Evolutionary conservation across 1,140 invertebrate species (phyloP).

Genomic region (Neuroterus valhalla): DNA sequence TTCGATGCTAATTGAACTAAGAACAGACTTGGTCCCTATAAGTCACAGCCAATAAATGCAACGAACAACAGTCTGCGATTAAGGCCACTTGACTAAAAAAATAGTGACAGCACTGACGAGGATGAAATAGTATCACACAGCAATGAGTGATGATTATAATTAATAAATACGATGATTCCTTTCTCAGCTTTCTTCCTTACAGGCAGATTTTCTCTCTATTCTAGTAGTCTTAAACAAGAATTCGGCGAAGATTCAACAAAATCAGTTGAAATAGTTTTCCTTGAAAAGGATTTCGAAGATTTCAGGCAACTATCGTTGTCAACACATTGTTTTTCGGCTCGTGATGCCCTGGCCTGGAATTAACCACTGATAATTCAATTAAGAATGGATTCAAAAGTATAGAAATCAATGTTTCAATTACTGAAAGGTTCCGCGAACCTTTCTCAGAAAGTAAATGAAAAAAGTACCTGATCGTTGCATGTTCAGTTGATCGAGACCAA

Average conservation of each 20-base stretch:
- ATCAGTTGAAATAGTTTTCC: constrained; percentile 26
- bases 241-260: constrained; percentile 8
- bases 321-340: constrained; percentile 61
- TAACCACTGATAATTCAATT: constrained; percentile 31
- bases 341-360: constrained; percentile 60
- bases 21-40: constrained; percentile 71
- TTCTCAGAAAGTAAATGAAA: background rate
- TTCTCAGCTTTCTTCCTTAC: background rate
- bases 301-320: constrained; percentile 63
- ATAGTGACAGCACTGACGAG: constrained; percentile 40
- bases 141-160: constrained; percentile 21
- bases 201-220: constrained; percentile 18
- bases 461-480: constrained; percentile 69
- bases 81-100: constrained; percentile 68
- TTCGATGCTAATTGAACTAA: constrained; percentile 25
- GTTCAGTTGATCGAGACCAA: constrained; percentile 70
- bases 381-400: constrained; percentile 15
- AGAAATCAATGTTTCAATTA: background rate
- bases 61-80: constrained; percentile 69
- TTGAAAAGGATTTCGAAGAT: background rate
- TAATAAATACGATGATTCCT: constrained; percentile 5
- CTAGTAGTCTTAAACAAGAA: constrained; percentile 1
- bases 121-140: constrained; percentile 37
- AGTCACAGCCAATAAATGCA: constrained; percentile 76
- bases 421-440: background rate